These are phyloP conservation scores for Ctenopoma kingsleyae DNA, from an alignment of 2,797 vertebrate genomes.

Conservation along the genomic window DNA sequence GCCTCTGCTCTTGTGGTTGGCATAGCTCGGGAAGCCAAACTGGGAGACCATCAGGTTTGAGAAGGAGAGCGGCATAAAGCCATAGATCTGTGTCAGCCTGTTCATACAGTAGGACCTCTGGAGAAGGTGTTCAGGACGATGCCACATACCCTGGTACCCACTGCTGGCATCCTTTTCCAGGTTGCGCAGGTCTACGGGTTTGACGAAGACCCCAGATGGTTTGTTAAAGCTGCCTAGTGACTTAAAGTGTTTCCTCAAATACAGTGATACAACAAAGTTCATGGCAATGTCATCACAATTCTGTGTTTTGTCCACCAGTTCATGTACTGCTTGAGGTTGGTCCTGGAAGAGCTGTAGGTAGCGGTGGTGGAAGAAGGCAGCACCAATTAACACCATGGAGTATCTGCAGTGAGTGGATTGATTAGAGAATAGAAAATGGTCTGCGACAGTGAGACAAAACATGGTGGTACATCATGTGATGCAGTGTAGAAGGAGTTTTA, in stretches of 20 bases:
- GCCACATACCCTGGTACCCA: slow-evolving; percentile 96
- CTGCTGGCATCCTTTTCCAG: slow-evolving; percentile 91
- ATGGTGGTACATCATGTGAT: not conserved
- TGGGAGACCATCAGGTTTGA: slow-evolving; percentile 96
- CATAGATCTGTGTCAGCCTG: slow-evolving; percentile 89
- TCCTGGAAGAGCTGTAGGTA: slow-evolving; percentile 92
- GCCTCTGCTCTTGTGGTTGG: slow-evolving; percentile 91
- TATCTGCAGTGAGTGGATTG: slow-evolving; percentile 76
- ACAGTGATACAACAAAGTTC: slow-evolving; percentile 90
- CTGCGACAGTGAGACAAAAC: slow-evolving; percentile 1
- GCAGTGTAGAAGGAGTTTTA: not conserved
- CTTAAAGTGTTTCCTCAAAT: slow-evolving; percentile 59
- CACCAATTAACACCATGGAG: slow-evolving; percentile 94
- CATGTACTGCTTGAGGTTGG: slow-evolving; percentile 85
- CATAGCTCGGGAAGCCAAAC: slow-evolving; percentile 95
- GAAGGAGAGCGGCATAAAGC: slow-evolving; percentile 91
- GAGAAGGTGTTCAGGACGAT: slow-evolving; percentile 92
- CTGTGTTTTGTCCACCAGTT: slow-evolving; percentile 92
- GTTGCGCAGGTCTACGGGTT: slow-evolving; percentile 92
- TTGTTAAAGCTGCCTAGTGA: slow-evolving; percentile 55
- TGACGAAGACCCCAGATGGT: slow-evolving; percentile 92
- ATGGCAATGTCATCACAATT: slow-evolving; percentile 97
- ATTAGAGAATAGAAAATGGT: not conserved
- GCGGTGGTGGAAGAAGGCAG: slow-evolving; percentile 90
- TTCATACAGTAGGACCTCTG: slow-evolving; percentile 96